A percentile compares a stretch with the other conserved stretches of the same genome.
phyloP scores from a whole-genome alignment of 2,113 vertebrate species.

The Amphiprion percula region DNA sequence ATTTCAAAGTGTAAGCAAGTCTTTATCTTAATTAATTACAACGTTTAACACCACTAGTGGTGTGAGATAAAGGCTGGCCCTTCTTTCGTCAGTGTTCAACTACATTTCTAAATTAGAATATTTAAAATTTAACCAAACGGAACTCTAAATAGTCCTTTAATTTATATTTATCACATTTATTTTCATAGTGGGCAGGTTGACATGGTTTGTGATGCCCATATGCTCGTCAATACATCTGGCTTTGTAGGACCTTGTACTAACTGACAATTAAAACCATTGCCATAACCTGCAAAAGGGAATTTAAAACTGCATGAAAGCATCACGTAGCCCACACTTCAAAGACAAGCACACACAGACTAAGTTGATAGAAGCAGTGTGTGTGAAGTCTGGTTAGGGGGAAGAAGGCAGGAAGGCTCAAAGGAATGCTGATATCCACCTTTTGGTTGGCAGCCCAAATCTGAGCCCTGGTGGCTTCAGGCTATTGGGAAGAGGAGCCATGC shows the following conservation, averaged over 20 bases:
- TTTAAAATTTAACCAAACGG: background rate
- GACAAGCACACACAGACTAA: slow-evolving; percentile 30
- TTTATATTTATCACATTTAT: background rate
- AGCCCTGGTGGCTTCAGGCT: slow-evolving; percentile 62
- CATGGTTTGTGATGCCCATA: background rate
- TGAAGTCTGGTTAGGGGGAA: slow-evolving; percentile 59
- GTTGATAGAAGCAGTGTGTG: slow-evolving; percentile 64
- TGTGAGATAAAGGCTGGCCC: no score
- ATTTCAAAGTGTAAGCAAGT: no score
- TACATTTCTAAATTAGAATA: background rate
- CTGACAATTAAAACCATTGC: slow-evolving; percentile 46
- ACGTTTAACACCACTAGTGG: no score
- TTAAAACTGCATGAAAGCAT: slow-evolving; percentile 37
- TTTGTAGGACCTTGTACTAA: slow-evolving; percentile 15
- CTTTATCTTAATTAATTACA: no score
- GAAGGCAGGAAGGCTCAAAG: slow-evolving; percentile 53
- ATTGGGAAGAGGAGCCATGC: slow-evolving; percentile 66
- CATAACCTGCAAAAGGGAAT: slow-evolving; percentile 35
- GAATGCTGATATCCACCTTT: slow-evolving; percentile 76
- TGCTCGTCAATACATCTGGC: slow-evolving; percentile 6
- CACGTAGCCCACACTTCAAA: slow-evolving; percentile 60
- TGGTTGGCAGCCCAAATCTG: slow-evolving; percentile 69
- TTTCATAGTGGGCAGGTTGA: background rate
- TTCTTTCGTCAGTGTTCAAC: no score
- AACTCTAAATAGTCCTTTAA: background rate